A percentile compares a stretch with the other conserved stretches of the same genome.
Evolutionary conservation across 2,797 vertebrate genomes (phyloP).

Genomic region (Gila robusta): DNA sequence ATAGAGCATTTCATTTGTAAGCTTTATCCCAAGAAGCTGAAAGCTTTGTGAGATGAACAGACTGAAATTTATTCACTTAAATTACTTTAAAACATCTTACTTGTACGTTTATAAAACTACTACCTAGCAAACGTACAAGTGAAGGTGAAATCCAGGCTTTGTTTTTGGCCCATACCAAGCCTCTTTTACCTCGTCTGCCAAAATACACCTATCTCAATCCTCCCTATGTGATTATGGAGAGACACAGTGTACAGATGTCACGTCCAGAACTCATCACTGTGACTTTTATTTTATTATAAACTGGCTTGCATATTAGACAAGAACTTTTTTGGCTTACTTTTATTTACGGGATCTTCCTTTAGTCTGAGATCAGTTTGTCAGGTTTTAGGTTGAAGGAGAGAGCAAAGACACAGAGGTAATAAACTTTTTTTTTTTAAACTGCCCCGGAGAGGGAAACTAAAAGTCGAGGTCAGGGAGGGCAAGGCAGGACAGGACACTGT

Average conservation of each 20-base stretch:
- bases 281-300: slow-evolving; percentile 25
- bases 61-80: background rate
- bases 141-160: background rate
- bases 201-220: background rate
- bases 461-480: no score
- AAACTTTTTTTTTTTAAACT: no score
- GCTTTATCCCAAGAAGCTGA: background rate
- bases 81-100: background rate
- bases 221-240: background rate
- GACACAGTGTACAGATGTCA: background rate
- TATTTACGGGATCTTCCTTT: background rate
- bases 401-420: no score
- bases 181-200: background rate
- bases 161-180: background rate
- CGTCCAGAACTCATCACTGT: background rate
- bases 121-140: background rate
- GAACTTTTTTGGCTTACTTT: background rate
- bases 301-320: background rate
- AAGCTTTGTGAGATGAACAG: background rate
- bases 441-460: no score
- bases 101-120: background rate
- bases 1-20: background rate
- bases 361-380: background rate
- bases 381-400: background rate
- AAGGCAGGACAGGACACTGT: no score